These are phyloP conservation scores for Dichetophora obliterata DNA, from an alignment of 2,888 invertebrate genomes.

Conservation along the genomic window DNA sequence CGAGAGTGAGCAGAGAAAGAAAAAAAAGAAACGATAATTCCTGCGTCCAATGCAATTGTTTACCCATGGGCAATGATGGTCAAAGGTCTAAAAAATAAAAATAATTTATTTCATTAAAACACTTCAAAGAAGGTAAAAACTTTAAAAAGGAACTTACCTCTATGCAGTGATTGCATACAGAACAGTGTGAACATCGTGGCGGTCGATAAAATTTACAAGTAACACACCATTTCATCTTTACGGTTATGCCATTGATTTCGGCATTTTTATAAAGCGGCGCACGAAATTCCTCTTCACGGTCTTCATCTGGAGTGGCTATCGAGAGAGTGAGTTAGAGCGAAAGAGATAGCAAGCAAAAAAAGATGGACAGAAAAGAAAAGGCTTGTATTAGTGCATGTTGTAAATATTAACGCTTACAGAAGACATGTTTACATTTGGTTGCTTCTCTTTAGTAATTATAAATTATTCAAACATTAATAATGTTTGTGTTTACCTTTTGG, in stretches of 20 bases:
- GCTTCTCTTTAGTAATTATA: not conserved
- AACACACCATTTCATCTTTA: conserved; percentile 99
- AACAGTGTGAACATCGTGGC: conserved; percentile 98
- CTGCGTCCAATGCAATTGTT: conserved; percentile 97
- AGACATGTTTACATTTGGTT: too few relatives aligned
- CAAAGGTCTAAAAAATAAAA: conserved; percentile 86
- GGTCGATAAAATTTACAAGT: conserved; percentile 99
- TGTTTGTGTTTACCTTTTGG: conserved; percentile 83
- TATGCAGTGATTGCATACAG: conserved; percentile 98
- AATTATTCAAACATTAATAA: conserved; percentile 2
- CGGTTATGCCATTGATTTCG: conserved; percentile 98
- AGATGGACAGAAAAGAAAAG: not conserved
- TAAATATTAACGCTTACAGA: not conserved
- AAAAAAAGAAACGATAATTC: conserved; percentile 99
- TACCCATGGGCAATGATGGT: conserved; percentile 99
- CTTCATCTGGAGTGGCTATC: conserved; percentile 94
- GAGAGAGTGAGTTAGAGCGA: conserved; percentile 31
- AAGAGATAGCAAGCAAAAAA: not conserved
- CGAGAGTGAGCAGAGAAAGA: conserved; percentile 95
- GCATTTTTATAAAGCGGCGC: conserved; percentile 97
- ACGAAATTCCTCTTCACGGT: conserved; percentile 96
- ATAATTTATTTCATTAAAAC: not conserved
- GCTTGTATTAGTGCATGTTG: too few relatives aligned
- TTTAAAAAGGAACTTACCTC: conserved; percentile 75
- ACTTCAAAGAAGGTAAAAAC: not conserved